Conservation (phyloP, 2,888 invertebrate genomes). For the Plemyria rubiginata region DNA sequence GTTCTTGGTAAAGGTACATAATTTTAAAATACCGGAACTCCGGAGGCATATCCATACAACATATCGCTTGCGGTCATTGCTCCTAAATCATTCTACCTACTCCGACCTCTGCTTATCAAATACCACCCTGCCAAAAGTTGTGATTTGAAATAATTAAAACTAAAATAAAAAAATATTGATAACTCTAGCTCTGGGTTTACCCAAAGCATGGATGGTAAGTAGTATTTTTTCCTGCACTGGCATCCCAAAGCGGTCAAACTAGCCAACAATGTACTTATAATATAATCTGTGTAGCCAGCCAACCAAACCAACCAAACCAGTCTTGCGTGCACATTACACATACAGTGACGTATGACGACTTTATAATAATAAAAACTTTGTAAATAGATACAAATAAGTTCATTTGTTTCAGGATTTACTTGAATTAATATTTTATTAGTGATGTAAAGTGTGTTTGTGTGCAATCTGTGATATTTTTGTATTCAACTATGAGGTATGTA, state of each 20-base stretch:
- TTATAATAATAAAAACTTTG: background rate
- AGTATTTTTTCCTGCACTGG: background rate
- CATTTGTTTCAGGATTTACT: background rate
- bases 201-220: background rate
- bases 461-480: background rate
- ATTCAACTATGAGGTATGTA: conserved; percentile 2
- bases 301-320: conserved; percentile 4
- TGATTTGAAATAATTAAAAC: too few species aligned
- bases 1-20: too few species aligned
- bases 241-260: background rate
- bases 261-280: too few species aligned
- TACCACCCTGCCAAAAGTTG: too few species aligned
- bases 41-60: too few species aligned
- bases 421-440: background rate
- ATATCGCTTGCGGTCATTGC: too few species aligned
- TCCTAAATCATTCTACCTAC: too few species aligned
- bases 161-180: too few species aligned
- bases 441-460: background rate
- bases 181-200: background rate
- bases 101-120: background rate
- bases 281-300: too few species aligned
- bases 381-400: background rate
- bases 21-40: too few species aligned
- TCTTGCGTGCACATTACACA: background rate
- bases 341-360: background rate